phyloP scores from a whole-genome alignment of 2,888 invertebrate species.

The Empis stercorea region DNA sequence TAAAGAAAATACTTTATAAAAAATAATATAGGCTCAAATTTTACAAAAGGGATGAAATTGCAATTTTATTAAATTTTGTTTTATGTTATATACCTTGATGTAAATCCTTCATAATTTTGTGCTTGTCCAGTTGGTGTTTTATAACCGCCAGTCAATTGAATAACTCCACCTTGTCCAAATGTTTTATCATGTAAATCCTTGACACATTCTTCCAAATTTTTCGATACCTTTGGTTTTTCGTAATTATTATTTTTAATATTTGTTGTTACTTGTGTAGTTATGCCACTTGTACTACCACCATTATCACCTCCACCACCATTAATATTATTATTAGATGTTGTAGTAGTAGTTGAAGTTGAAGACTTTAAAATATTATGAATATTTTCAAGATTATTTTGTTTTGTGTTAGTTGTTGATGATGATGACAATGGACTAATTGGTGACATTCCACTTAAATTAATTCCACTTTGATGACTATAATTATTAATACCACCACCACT shows the following conservation, averaged over 20 bases:
- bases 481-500: constrained; percentile 13
- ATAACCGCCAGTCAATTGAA: constrained; percentile 26
- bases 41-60: too few relatives aligned
- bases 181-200: constrained; percentile 37
- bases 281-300: too few relatives aligned
- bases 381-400: neutral
- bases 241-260: neutral
- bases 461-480: neutral
- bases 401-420: neutral
- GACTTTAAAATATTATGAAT: neutral
- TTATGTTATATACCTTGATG: constrained; percentile 49
- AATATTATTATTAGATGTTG: neutral
- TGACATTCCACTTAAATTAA: constrained; percentile 4
- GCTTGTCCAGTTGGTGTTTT: constrained; percentile 20
- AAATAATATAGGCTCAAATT: too few relatives aligned
- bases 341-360: neutral
- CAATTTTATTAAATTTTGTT: too few relatives aligned
- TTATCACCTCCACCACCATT: too few relatives aligned
- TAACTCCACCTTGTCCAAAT: constrained; percentile 32
- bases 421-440: constrained; percentile 10
- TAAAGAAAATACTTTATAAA: too few relatives aligned
- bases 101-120: constrained; percentile 50
- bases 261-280: too few relatives aligned
- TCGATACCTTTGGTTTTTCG: constrained; percentile 5
- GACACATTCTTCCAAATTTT: constrained; percentile 34